A percentile compares a stretch with the other conserved stretches of the same genome.
Conservation (phyloP, 2,888 invertebrate genomes). For the Agonopterix subpropinquella region DNA sequence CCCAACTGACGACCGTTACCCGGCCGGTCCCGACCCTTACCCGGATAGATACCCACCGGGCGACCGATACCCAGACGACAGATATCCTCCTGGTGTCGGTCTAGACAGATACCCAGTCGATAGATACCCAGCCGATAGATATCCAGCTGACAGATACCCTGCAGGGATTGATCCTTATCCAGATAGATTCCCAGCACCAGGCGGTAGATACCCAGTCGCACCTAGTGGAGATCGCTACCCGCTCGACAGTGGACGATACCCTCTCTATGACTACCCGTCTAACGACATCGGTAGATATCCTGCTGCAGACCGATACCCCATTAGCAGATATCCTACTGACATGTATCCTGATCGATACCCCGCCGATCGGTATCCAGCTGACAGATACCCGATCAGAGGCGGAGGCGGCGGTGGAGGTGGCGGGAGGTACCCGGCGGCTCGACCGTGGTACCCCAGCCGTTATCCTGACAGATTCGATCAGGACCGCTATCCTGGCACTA, state of each 20-base stretch:
- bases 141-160: slow-evolving; percentile 60
- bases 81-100: slow-evolving; percentile 62
- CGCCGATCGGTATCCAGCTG: slow-evolving; percentile 44
- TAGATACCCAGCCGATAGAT: slow-evolving; percentile 56
- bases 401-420: slow-evolving; percentile 34
- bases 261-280: slow-evolving; percentile 35
- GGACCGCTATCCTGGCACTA: slow-evolving; percentile 53
- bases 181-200: slow-evolving; percentile 55
- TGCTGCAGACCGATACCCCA: slow-evolving; percentile 48
- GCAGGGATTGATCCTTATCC: slow-evolving; percentile 69
- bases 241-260: slow-evolving; percentile 50
- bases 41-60: slow-evolving; percentile 50
- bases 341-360: slow-evolving; percentile 52
- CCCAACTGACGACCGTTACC: slow-evolving; percentile 70
- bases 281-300: slow-evolving; percentile 57
- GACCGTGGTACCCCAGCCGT: slow-evolving; percentile 47
- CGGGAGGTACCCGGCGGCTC: slow-evolving; percentile 41
- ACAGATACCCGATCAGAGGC: slow-evolving; percentile 50
- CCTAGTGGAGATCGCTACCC: slow-evolving; percentile 52
- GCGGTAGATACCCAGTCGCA: slow-evolving; percentile 48
- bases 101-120: slow-evolving; percentile 50
- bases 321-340: slow-evolving; percentile 56
- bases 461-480: slow-evolving; percentile 70
- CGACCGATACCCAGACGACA: slow-evolving; percentile 59
- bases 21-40: slow-evolving; percentile 68